Conservation (phyloP, 2,797 vertebrate genomes). For the Gallinago stenura region DNA sequence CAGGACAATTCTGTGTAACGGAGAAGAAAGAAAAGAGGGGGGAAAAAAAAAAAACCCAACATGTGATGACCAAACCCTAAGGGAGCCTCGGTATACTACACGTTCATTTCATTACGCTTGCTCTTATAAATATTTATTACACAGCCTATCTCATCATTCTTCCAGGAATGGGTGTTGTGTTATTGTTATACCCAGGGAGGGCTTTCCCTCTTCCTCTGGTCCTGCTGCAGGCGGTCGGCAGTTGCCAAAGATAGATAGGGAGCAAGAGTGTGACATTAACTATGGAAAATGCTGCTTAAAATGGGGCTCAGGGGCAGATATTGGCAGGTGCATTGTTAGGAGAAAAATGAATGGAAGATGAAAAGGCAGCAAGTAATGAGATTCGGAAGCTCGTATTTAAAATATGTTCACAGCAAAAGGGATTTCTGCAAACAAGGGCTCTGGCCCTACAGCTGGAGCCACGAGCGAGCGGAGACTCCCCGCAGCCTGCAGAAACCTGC, state of each 20-base stretch:
- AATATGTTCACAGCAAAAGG: background rate
- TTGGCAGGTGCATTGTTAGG: slow-evolving; percentile 57
- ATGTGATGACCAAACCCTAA: slow-evolving; percentile 62
- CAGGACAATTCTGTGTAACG: slow-evolving; percentile 56
- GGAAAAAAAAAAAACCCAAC: background rate
- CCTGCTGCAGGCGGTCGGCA: slow-evolving; percentile 33
- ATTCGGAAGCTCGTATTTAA: slow-evolving; percentile 20
- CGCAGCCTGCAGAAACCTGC: background rate
- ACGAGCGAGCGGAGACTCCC: accelerated
- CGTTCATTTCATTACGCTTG: slow-evolving; percentile 70
- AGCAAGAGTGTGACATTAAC: slow-evolving; percentile 49
- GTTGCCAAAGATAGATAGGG: slow-evolving; percentile 47
- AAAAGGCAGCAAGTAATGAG: slow-evolving; percentile 35
- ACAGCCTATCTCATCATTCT: slow-evolving; percentile 56
- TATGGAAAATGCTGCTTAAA: slow-evolving; percentile 58
- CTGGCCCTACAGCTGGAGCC: background rate
- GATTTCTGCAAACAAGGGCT: background rate
- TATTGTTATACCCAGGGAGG: slow-evolving; percentile 23
- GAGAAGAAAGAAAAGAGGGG: slow-evolving; percentile 45
- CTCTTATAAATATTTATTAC: slow-evolving; percentile 77
- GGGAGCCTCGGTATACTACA: slow-evolving; percentile 51
- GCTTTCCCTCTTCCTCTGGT: slow-evolving; percentile 37
- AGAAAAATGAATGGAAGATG: slow-evolving; percentile 25
- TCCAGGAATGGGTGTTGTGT: slow-evolving; percentile 54
- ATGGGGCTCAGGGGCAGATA: slow-evolving; percentile 54